A percentile compares a stretch with the other conserved stretches of the same genome.
Conservation (phyloP, 2,797 vertebrate genomes). For the Molothrus aeneus region DNA sequence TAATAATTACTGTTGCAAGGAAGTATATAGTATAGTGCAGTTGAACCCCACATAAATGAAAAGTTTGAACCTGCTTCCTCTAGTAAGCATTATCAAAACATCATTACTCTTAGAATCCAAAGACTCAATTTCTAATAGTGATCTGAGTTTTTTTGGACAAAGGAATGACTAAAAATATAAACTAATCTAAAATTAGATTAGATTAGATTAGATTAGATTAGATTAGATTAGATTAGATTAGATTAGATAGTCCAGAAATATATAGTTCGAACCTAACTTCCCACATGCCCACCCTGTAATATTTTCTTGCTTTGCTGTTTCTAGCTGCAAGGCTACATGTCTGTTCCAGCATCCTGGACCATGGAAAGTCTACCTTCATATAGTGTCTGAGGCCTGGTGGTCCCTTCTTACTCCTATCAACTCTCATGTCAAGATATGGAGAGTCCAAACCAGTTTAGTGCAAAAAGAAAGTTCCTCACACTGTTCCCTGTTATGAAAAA, state of each 20-base stretch:
- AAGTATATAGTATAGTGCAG: background rate
- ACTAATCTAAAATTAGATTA: background rate
- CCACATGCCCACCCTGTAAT: accelerated
- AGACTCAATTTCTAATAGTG: background rate
- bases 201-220: too few relatives aligned
- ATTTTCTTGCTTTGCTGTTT: background rate
- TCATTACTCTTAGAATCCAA: background rate
- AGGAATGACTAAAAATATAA: background rate
- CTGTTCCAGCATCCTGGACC: background rate
- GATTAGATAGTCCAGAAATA: background rate
- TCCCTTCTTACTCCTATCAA: background rate
- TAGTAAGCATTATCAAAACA: background rate
- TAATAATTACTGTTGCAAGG: background rate
- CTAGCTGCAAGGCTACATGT: background rate
- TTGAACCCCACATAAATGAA: background rate
- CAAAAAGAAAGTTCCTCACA: background rate
- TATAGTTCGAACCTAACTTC: background rate
- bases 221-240: background rate
- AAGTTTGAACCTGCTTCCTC: background rate
- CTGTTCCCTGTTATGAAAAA: background rate
- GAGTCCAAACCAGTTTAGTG: background rate
- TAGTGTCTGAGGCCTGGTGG: background rate
- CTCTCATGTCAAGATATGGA: background rate
- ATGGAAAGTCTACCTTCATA: background rate
- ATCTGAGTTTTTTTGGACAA: background rate